Conservation (phyloP, 1,140 invertebrate genomes). For the Meloidogyne chitwoodi region DNA sequence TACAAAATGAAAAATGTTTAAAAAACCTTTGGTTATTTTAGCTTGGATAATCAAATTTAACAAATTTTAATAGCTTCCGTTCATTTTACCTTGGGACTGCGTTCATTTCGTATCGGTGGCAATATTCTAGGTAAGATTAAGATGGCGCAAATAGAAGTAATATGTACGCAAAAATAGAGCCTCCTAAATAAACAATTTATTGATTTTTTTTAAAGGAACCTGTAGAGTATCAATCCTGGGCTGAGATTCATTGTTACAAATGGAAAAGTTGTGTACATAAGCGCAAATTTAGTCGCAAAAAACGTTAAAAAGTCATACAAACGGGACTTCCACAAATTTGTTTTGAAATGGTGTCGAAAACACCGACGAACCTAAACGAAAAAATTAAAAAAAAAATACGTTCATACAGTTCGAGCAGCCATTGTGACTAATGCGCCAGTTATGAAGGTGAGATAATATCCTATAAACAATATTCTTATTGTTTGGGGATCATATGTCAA, state of each 20-base stretch:
- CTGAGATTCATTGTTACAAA: constrained; percentile 40
- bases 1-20: neutral
- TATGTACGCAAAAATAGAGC: constrained; percentile 27
- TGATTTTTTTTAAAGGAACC: constrained; percentile 6
- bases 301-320: constrained; percentile 44
- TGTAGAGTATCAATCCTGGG: constrained; percentile 40
- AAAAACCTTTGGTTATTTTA: neutral
- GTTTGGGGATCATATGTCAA: too few relatives aligned
- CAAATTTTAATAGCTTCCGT: neutral
- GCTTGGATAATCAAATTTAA: neutral
- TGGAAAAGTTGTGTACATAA: constrained; percentile 42
- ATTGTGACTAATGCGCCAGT: constrained; percentile 80
- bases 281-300: constrained; percentile 35
- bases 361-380: constrained; percentile 34
- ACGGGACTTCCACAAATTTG: neutral
- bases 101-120: neutral
- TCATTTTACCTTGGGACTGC: neutral
- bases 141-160: constrained; percentile 28
- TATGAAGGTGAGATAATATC: constrained; percentile 88
- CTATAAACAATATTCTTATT: too few relatives aligned
- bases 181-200: constrained; percentile 16
- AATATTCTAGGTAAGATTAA: constrained; percentile 26
- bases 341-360: constrained; percentile 41
- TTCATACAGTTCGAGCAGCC: constrained; percentile 71
- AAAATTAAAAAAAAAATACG: neutral